These are phyloP conservation scores for Lypha dubia DNA, from an alignment of 2,888 invertebrate genomes.

Conservation along the genomic window DNA sequence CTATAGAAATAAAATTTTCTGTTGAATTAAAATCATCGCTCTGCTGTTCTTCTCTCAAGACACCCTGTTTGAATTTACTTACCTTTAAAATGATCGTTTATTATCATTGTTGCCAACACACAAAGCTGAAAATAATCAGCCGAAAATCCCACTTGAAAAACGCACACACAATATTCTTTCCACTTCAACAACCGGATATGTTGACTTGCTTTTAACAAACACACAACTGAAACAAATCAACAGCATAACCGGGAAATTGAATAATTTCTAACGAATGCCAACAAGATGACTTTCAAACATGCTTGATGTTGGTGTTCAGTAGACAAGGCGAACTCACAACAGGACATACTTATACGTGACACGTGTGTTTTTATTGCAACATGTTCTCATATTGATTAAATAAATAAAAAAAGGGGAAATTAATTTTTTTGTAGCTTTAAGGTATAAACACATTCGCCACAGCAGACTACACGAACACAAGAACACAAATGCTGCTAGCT, in stretches of 20 bases:
- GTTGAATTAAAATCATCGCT: too few relatives aligned
- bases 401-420: slow-evolving; percentile 1
- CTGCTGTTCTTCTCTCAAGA: too few relatives aligned
- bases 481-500: too few relatives aligned
- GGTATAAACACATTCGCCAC: too few relatives aligned
- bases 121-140: not conserved
- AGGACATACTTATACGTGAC: not conserved
- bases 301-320: slow-evolving; percentile 43
- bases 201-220: slow-evolving; percentile 50
- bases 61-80: slow-evolving; percentile 13
- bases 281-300: slow-evolving; percentile 53
- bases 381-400: slow-evolving; percentile 44
- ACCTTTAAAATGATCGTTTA: slow-evolving; percentile 42
- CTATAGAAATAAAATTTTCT: too few relatives aligned
- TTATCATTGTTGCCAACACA: slow-evolving; percentile 12
- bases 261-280: slow-evolving; percentile 22
- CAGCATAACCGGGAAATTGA: slow-evolving; percentile 24
- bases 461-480: too few relatives aligned
- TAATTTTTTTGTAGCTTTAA: slow-evolving; percentile 13
- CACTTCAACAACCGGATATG: slow-evolving; percentile 70
- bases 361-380: slow-evolving; percentile 58
- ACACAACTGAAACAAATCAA: slow-evolving; percentile 59
- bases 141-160: slow-evolving; percentile 19
- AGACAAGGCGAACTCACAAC: slow-evolving; percentile 15
- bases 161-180: slow-evolving; percentile 21